These are phyloP conservation scores for Hormaphis cornu DNA, from an alignment of 1,140 invertebrate species.

Conservation along the genomic window DNA sequence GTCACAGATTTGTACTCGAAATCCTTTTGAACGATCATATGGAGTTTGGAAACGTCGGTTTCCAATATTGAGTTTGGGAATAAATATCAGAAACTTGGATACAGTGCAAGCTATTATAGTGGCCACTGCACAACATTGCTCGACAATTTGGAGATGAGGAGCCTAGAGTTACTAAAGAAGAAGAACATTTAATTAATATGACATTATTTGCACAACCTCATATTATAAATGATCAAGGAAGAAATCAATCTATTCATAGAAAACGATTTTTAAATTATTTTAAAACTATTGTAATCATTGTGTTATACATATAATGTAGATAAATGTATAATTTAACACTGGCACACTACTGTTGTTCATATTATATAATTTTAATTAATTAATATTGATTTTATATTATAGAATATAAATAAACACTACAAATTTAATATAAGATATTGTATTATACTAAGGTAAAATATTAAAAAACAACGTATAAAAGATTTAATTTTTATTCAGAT, in stretches of 20 bases:
- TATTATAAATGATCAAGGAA: background rate
- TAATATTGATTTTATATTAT: no score
- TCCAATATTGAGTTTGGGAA: slow-evolving; percentile 38
- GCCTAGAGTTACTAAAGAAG: background rate
- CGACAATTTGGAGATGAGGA: slow-evolving; percentile 12
- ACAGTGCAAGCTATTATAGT: slow-evolving; percentile 39
- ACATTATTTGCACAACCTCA: background rate
- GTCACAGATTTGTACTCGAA: slow-evolving; percentile 40
- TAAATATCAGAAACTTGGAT: slow-evolving; percentile 38
- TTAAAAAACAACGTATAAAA: background rate
- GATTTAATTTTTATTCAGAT: background rate
- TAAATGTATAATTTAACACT: no score
- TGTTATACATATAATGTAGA: no score
- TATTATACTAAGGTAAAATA: no score
- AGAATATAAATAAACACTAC: no score
- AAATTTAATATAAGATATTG: no score
- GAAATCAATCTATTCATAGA: background rate
- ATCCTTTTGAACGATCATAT: slow-evolving; percentile 41
- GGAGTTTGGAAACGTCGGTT: slow-evolving; percentile 43
- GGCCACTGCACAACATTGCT: slow-evolving; percentile 43
- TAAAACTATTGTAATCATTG: no score
- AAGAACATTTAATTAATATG: background rate
- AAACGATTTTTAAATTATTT: background rate
- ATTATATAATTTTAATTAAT: no score
- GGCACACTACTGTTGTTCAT: no score